Evolutionary conservation across 2,888 invertebrate species (phyloP).

Genomic region (Cephus nigrinus): DNA sequence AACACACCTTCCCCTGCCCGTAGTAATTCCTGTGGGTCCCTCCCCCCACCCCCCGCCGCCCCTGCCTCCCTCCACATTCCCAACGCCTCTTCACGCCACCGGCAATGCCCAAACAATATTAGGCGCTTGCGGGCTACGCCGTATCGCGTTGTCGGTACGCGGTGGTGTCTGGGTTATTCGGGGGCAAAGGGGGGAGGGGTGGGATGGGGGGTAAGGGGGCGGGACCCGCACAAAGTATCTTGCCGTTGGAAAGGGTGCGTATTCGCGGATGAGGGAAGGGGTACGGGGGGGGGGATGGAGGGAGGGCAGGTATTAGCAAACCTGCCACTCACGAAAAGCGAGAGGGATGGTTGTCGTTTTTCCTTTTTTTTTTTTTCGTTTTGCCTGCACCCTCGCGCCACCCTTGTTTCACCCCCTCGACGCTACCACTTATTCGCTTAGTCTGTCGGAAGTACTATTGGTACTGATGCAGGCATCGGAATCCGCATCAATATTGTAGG

Average conservation of each 20-base stretch:
- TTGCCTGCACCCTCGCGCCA: conserved; percentile 18
- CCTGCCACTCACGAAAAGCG: conserved; percentile 48
- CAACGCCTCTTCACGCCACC: not conserved
- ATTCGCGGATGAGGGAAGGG: conserved; percentile 18
- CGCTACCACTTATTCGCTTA: conserved; percentile 11
- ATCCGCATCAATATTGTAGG: too few relatives aligned
- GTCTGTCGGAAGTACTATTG: too few relatives aligned
- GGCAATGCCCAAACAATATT: not conserved
- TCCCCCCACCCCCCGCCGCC: too few relatives aligned
- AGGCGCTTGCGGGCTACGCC: not conserved
- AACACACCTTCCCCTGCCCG: not conserved
- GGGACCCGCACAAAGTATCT: too few relatives aligned
- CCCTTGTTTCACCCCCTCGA: conserved; percentile 20
- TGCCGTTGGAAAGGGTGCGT: too few relatives aligned
- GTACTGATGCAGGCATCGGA: too few relatives aligned
- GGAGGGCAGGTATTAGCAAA: conserved; percentile 38
- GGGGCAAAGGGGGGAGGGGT: too few relatives aligned
- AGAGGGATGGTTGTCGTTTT: conserved; percentile 45
- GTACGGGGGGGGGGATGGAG: conserved; percentile 1
- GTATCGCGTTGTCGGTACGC: too few relatives aligned
- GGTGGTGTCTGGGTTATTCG: too few relatives aligned
- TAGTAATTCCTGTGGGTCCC: not conserved
- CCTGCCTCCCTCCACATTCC: not conserved
- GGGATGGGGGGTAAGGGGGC: too few relatives aligned
- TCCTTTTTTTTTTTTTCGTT: conserved; percentile 30